Evolutionary conservation across 2,888 invertebrate genomes (phyloP), one percentile per base, ranked within the genome.

Genomic region (Cheilosia pagana): DNA sequence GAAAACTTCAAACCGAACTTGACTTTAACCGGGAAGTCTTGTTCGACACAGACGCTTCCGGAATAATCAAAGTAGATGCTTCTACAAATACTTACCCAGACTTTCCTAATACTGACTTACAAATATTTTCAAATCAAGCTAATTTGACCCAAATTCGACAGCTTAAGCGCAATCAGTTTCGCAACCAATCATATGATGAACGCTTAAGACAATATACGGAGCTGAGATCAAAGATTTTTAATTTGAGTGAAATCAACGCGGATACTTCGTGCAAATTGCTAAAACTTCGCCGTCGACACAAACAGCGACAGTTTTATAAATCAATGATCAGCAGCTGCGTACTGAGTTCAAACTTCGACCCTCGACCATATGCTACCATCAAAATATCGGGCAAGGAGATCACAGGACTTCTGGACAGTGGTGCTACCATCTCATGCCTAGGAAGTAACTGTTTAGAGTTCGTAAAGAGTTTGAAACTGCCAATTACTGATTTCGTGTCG

Each of bases 31-130:
- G 41, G 59, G 59, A 21, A 41, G 19, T 39, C 57, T 39, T 39
- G 57, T 57, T 57, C 57, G 57, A 57, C 57, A 0, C 57, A 57
- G 23, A 59, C 59, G 5, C 23, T 14, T 48, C 62, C 48, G 14
- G 62, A 62, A 3, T 43, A n/a, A 16, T 1, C n/a, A 70, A 45
- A 57, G 48, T 14, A 45, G 57, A 70, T 48, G 35, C 28, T 12
- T 31, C 31, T 7, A 70, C 57, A 19, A 70, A 48, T 25, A 70
- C 57, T 12, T 10, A 12, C 3, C 4, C 6, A 10, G 23, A 23
- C 2, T 10, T 14, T 21, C 19, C 31, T 0, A 55, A 45, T 43
- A n/a, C 45, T 23, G n/a, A 53, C 12, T 10, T 14, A 14, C 10
- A 21, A 67, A 3, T 5, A 3, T 1, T 16, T 16, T 21, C 3